phyloP scores from a whole-genome alignment of 2,113 vertebrate genomes.

The Spilogale gracilis region DNA sequence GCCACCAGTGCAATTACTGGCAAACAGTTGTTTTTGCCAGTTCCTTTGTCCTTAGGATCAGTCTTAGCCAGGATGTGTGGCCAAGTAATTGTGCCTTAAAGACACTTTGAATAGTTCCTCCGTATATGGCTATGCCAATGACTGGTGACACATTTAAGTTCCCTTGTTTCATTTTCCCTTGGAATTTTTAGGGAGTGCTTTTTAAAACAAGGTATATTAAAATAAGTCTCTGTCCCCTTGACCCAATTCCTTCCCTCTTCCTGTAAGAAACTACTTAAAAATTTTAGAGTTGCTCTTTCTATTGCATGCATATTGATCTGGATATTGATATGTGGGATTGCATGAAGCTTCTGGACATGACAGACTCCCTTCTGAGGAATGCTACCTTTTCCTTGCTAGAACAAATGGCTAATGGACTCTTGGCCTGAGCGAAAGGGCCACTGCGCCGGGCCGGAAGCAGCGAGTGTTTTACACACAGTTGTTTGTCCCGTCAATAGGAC shows the following conservation, averaged over 20 bases:
- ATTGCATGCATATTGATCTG: background rate
- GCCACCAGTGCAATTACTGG: background rate
- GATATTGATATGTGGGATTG: background rate
- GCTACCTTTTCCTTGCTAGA: background rate
- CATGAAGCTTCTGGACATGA: background rate
- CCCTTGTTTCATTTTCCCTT: background rate
- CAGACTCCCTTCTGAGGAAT: background rate
- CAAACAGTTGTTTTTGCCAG: background rate
- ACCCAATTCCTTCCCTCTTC: background rate
- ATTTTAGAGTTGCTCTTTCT: background rate
- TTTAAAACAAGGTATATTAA: conserved; percentile 40
- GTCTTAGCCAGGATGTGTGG: background rate
- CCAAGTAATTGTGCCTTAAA: background rate
- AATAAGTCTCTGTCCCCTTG: background rate
- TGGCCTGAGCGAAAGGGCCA: background rate
- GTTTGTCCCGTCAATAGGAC: background rate
- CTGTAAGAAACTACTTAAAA: background rate
- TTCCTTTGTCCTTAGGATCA: background rate
- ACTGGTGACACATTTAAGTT: background rate
- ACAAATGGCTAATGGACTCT: background rate
- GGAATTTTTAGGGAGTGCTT: background rate
- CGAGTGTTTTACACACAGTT: background rate
- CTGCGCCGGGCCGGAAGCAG: background rate
- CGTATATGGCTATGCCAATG: background rate
- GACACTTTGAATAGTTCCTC: background rate